phyloP scores from a whole-genome alignment of 2,888 invertebrate species.

The Thymelicus acteon region DNA sequence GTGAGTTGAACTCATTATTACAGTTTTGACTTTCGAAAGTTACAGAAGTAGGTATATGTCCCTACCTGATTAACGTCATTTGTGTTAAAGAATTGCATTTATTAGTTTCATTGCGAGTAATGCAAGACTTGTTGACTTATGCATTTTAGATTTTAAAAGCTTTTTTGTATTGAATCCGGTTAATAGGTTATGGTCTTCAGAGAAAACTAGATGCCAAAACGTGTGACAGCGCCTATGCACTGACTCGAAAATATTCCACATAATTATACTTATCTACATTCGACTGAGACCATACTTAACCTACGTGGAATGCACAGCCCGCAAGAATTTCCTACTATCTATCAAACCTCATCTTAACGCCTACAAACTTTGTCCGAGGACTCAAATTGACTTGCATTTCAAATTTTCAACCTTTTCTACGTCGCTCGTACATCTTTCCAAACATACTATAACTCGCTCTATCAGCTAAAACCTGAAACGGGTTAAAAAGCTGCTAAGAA shows the following conservation, averaged over 20 bases:
- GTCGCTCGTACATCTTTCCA: constrained; percentile 19
- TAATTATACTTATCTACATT: not conserved
- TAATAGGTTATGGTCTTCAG: too few species aligned
- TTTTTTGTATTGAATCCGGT: too few species aligned
- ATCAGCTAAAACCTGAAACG: constrained; percentile 6
- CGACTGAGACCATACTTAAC: constrained; percentile 53
- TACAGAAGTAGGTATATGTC: not conserved
- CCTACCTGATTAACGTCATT: too few species aligned
- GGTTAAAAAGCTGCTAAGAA: not conserved
- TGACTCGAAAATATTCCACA: not conserved
- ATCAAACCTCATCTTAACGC: constrained; percentile 57
- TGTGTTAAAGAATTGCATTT: not conserved
- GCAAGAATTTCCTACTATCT: constrained; percentile 70
- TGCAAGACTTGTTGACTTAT: too few species aligned
- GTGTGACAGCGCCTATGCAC: too few species aligned
- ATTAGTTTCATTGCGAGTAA: not conserved
- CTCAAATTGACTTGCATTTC: constrained; percentile 67
- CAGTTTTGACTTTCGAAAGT: not conserved
- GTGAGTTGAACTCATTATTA: constrained; percentile 28
- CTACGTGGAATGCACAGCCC: constrained; percentile 78
- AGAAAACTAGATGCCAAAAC: too few species aligned
- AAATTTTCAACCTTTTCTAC: constrained; percentile 57
- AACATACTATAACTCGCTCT: constrained; percentile 7
- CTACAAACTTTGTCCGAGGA: constrained; percentile 62
- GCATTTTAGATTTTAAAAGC: too few species aligned